Evolutionary conservation across 2,797 vertebrate genomes (phyloP).

Genomic region (Aselliscus stoliczkanus): DNA sequence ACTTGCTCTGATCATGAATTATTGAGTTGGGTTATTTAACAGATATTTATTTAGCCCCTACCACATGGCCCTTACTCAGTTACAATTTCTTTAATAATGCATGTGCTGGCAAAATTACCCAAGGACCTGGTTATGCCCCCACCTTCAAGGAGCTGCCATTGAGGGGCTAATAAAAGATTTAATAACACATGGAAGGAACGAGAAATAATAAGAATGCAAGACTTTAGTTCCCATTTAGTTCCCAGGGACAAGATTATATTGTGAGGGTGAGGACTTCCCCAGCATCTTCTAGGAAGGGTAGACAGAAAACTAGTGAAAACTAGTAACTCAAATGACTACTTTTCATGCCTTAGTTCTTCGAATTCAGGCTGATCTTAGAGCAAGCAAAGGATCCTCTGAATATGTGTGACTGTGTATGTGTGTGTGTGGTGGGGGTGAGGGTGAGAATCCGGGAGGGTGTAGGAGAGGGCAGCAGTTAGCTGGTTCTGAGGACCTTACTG

Average conservation of each 20-base stretch:
- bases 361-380: background rate
- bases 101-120: background rate
- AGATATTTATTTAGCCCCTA: background rate
- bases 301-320: background rate
- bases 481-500: background rate
- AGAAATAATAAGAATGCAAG: background rate
- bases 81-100: background rate
- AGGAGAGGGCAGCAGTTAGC: background rate
- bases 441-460: rapidly evolving
- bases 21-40: background rate
- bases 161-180: background rate
- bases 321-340: background rate
- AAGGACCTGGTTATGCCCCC: background rate
- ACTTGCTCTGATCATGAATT: background rate
- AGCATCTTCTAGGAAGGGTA: background rate
- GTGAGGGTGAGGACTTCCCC: background rate
- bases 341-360: background rate
- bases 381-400: background rate
- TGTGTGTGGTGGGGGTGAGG: rapidly evolving
- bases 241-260: background rate
- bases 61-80: background rate
- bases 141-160: background rate
- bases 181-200: background rate
- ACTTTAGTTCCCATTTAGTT: background rate
- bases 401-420: background rate